Percentiles rank a stretch among this genome's conserved stretches.
phyloP scores from a whole-genome alignment of 2,888 invertebrate species.

The Clitarchus hookeri region DNA sequence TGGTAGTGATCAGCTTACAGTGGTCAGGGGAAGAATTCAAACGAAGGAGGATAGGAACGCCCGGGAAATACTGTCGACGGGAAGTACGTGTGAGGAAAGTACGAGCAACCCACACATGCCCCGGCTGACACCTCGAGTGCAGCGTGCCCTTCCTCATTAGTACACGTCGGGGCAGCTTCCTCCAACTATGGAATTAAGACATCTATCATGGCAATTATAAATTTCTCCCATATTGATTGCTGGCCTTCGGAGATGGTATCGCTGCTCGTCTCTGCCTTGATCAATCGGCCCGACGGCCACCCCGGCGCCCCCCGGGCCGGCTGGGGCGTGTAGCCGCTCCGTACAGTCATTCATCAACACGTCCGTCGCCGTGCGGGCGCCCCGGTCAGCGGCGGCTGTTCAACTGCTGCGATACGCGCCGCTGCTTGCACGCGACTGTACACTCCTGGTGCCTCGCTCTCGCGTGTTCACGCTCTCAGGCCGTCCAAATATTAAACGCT shows the following conservation, averaged over 20 bases:
- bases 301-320: not conserved
- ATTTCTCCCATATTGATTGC: conserved; percentile 7
- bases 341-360: not conserved
- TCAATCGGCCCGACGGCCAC: not conserved
- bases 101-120: too few relatives aligned
- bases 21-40: too few relatives aligned
- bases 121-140: not conserved
- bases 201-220: conserved; percentile 1
- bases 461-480: too few relatives aligned
- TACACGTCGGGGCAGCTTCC: not conserved
- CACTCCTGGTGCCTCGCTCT: too few relatives aligned
- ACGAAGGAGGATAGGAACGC: too few relatives aligned
- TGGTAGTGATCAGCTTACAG: too few relatives aligned
- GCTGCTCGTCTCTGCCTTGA: not conserved
- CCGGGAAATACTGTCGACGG: too few relatives aligned
- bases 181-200: conserved; percentile 8
- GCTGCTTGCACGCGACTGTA: too few relatives aligned
- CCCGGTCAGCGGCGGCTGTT: not conserved
- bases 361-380: not conserved
- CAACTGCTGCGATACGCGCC: too few relatives aligned
- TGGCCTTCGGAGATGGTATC: not conserved
- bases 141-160: not conserved
- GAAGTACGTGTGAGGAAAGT: too few relatives aligned
- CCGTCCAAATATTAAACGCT: too few relatives aligned
- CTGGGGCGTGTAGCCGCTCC: not conserved